A percentile compares a stretch with the other conserved stretches of the same genome.
phyloP scores from a whole-genome alignment of 1,140 invertebrate genomes.

The Drosophila pseudoananassae region DNA sequence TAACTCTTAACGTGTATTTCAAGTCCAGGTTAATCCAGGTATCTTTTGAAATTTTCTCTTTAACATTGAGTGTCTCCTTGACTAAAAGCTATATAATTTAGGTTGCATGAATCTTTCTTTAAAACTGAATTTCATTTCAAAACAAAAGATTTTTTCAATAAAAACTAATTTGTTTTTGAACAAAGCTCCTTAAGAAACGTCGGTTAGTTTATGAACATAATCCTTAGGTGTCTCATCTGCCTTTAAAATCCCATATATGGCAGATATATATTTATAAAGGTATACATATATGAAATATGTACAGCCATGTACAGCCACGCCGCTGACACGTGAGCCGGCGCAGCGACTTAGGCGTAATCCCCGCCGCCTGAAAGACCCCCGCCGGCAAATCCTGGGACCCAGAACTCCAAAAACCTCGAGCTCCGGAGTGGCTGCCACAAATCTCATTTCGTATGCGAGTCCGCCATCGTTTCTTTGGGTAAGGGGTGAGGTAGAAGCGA shows the following conservation, averaged over 20 bases:
- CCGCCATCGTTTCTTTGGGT: conserved; percentile 36
- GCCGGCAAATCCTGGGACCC: conserved; percentile 40
- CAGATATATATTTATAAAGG: not conserved
- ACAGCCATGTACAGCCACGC: conserved; percentile 28
- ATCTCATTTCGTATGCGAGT: conserved; percentile 77
- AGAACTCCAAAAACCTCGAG: conserved; percentile 7
- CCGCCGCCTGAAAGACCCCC: conserved; percentile 1
- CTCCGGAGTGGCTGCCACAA: conserved; percentile 40
- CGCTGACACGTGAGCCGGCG: conserved; percentile 29
- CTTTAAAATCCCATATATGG: not conserved
- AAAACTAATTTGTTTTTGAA: not conserved
- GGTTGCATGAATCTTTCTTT: too few relatives aligned
- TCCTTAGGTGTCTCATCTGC: not conserved
- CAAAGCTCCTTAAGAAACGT: not conserved
- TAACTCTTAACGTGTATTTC: too few relatives aligned
- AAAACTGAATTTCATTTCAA: too few relatives aligned
- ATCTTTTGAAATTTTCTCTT: too few relatives aligned
- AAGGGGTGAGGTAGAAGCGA: conserved; percentile 12
- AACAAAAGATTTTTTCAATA: too few relatives aligned
- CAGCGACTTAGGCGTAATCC: conserved; percentile 43
- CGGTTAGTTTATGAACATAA: not conserved
- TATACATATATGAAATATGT: conserved; percentile 28
- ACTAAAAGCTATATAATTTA: too few relatives aligned
- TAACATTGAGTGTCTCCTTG: too few relatives aligned
- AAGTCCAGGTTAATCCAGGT: too few relatives aligned